Evolutionary conservation across 2,888 invertebrate species (phyloP), one percentile per base, ranked within the genome.

Genomic region (Eupelmus urozonus): DNA sequence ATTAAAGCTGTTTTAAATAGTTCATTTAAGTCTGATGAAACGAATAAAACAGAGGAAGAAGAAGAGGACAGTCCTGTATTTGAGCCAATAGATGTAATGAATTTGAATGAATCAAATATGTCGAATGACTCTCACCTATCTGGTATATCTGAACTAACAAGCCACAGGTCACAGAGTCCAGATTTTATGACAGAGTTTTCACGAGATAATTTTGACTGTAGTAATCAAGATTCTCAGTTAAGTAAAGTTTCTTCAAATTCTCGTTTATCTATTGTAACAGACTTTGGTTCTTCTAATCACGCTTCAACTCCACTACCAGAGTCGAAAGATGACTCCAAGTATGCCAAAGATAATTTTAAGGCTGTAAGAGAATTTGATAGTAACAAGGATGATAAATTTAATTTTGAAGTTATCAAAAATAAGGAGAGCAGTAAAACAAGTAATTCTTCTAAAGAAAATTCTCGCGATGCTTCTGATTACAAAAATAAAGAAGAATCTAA

Each of bases 31-130:
- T 85, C 88, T 0, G 91, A 91, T 63, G 91, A 91, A 51, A 60
- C 72, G 29, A 80, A 63, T 42, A 90, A 89, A 81, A 83, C 84
- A 5, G 92, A 92, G 82, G 90, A 90, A 82, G 93, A 93, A 70
- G 93, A 92, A 84, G 93, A 93, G 82, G 93, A 93, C 74, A 93
- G 94, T 71, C 94, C 94, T 0, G 92, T 92, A 0, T 94, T 94
- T 87, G 94, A 94, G 84, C 93, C 93, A 0, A 88, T 94, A 27
- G 92, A 92, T 80, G 91, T 90, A 80, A 88, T 86, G 85, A 87
- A 87, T 82, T 79, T 90, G 4, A 87, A 90, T 75, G 90, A 90
- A 62, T 92, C 92, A 40, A 92, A 92, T 53, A 92, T 90, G 85
- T 92, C 92, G 0, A 90, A 91, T 60, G 92, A 93, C 84, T 93